Evolutionary conservation across 2,888 invertebrate genomes (phyloP), one percentile per base, ranked within the genome.

Genomic region (Sceliomorpha sp.): DNA sequence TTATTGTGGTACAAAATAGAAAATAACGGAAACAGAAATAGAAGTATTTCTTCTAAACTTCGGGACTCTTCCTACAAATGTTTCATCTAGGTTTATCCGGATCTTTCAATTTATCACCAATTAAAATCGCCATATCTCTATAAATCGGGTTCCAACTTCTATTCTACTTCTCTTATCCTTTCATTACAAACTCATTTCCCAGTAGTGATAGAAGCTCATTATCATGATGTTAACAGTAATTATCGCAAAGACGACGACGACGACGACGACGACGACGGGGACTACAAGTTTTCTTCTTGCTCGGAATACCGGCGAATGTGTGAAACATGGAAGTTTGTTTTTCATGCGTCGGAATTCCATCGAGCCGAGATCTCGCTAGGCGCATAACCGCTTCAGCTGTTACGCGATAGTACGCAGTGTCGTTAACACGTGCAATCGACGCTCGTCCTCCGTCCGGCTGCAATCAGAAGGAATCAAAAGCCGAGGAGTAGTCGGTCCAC

Each of bases 221-320:
- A 70, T 70, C 70, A 70, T 64, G 70, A 70, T 55, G 59, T 70
- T 59, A 64, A 59, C 55, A 59, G 63, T 64, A 70, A 70, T 70
- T 70, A 70, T 70, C 55, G 63, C 64, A 55, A 59, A 29, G 66
- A 67, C 53, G 67, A 67, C 53, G 12, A 32, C 12, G 55, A 50
- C 58, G 45, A 58, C n/a, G 66, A 67, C 53, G 67, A 67, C 53
- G 12, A 32, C 12, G 55, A 50, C 58, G 45, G 51, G 40, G 53
- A 56, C 51, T 40, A 70, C 70, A 60, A 70, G 70, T 70, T 64
- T 55, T 36, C 51, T 64, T 70, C 47, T 64, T 59, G 56, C 48
- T 4, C 26, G 47, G 40, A 31, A 39, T 59, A 47, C 56, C 45
- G 40, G 47, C 55, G 64, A 60, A 60, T 66, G 70, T 59, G 70